Conservation (phyloP, 2,797 vertebrate genomes). For the Peromyscus nudipes region DNA sequence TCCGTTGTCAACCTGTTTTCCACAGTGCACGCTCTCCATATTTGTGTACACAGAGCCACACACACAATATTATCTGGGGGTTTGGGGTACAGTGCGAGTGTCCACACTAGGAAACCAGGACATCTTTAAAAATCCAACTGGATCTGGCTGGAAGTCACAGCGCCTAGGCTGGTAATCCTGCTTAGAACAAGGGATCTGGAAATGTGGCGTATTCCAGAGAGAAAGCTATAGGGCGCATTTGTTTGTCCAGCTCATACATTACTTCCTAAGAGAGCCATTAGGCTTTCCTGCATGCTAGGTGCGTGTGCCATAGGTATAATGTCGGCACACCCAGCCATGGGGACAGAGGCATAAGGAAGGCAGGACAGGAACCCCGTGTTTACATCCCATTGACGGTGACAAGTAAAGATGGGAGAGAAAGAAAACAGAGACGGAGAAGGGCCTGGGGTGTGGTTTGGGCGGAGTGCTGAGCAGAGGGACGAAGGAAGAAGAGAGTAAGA, state of each 20-base stretch:
- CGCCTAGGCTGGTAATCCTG: not conserved
- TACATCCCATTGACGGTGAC: not conserved
- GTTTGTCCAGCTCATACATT: not conserved
- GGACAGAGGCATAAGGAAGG: not conserved
- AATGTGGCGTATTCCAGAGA: not conserved
- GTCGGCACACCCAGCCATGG: not conserved
- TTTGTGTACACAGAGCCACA: not conserved
- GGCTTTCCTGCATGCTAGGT: not conserved
- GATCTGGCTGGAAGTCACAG: not conserved
- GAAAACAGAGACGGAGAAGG: not conserved
- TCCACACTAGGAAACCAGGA: not conserved
- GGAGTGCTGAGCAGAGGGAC: not conserved
- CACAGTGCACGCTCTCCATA: no score
- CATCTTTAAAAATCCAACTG: not conserved
- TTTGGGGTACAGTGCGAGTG: rapidly evolving
- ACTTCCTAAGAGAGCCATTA: not conserved
- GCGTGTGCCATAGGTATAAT: no score
- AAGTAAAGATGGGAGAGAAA: not conserved
- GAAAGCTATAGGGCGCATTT: not conserved
- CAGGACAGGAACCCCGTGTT: not conserved
- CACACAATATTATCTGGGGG: not conserved
- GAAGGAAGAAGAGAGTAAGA: not conserved
- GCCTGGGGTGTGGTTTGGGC: not conserved
- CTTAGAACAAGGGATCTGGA: slow-evolving; percentile 27
- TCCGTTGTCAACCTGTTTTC: no score